Evolutionary conservation across 2,888 invertebrate genomes (phyloP).

Genomic region (Hirtodrosophila trivittata): DNA sequence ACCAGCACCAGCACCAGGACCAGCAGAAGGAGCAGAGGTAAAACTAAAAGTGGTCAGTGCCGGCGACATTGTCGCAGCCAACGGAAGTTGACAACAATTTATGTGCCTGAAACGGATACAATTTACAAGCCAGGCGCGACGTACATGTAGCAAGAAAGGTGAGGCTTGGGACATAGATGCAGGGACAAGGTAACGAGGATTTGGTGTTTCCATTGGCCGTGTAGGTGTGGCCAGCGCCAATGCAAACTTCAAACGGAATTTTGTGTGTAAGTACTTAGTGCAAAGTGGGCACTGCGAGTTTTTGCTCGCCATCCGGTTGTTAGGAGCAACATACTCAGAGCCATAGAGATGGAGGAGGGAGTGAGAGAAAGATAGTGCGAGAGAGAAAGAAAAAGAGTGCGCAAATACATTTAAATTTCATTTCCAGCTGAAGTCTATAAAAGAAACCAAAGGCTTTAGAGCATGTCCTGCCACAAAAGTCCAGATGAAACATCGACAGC

Average conservation of each 20-base stretch:
- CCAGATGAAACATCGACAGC: slow-evolving; percentile 20
- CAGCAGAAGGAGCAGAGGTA: not conserved
- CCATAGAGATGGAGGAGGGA: not conserved
- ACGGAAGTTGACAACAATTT: slow-evolving; percentile 83
- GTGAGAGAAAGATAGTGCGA: not conserved
- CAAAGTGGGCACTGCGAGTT: slow-evolving; percentile 67
- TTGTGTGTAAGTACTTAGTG: slow-evolving; percentile 75
- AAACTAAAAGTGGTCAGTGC: slow-evolving; percentile 73
- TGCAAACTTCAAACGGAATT: slow-evolving; percentile 76
- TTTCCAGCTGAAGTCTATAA: slow-evolving; percentile 71
- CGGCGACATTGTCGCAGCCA: slow-evolving; percentile 77
- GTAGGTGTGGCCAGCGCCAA: slow-evolving; percentile 54
- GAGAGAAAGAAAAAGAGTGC: not conserved
- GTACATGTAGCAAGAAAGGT: slow-evolving; percentile 45
- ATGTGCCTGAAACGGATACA: slow-evolving; percentile 82
- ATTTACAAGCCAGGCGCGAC: slow-evolving; percentile 78
- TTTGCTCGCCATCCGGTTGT: slow-evolving; percentile 37
- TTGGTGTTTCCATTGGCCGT: not conserved
- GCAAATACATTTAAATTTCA: slow-evolving; percentile 68
- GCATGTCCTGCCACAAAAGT: slow-evolving; percentile 24
- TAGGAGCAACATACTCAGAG: slow-evolving; percentile 24
- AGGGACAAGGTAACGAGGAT: slow-evolving; percentile 2
- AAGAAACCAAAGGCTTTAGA: slow-evolving; percentile 68
- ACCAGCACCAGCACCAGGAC: slow-evolving; percentile 4
- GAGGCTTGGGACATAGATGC: not conserved